Conservation (phyloP, 2,797 vertebrate species). For the Caiman crocodilus region DNA sequence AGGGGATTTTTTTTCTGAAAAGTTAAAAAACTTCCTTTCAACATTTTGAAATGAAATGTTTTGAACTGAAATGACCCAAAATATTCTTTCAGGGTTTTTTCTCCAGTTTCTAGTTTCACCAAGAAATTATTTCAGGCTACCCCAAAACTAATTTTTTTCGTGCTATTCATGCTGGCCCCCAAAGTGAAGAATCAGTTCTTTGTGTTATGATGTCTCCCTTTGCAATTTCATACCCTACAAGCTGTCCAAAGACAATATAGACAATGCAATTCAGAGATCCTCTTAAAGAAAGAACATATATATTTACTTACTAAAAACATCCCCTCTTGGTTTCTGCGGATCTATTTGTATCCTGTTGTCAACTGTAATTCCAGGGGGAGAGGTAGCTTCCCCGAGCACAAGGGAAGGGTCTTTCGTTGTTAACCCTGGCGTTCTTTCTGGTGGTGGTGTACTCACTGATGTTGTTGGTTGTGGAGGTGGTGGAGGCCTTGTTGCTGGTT, state of each 20-base stretch:
- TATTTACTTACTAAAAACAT: slow-evolving; percentile 94
- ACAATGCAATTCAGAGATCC: background rate
- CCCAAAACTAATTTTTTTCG: too few species aligned
- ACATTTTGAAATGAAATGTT: background rate
- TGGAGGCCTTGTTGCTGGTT: slow-evolving; percentile 51
- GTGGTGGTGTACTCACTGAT: background rate
- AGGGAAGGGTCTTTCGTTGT: slow-evolving; percentile 70
- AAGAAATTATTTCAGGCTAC: too few species aligned
- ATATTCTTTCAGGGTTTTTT: too few species aligned
- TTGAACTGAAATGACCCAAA: too few species aligned
- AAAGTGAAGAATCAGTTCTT: background rate
- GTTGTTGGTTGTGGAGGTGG: slow-evolving; percentile 39
- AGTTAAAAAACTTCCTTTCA: background rate
- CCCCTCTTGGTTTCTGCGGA: slow-evolving; percentile 93
- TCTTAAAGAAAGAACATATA: background rate
- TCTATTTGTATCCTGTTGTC: slow-evolving; percentile 93
- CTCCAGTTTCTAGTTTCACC: too few species aligned
- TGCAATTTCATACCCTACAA: background rate
- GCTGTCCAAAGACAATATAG: background rate
- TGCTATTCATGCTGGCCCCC: background rate
- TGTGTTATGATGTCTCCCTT: background rate
- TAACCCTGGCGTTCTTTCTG: slow-evolving; percentile 19
- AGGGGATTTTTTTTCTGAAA: background rate
- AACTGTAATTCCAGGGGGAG: slow-evolving; percentile 73
- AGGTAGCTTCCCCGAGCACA: slow-evolving; percentile 58